phyloP scores from a whole-genome alignment of 2,113 vertebrate species.

The Trinectes maculatus region DNA sequence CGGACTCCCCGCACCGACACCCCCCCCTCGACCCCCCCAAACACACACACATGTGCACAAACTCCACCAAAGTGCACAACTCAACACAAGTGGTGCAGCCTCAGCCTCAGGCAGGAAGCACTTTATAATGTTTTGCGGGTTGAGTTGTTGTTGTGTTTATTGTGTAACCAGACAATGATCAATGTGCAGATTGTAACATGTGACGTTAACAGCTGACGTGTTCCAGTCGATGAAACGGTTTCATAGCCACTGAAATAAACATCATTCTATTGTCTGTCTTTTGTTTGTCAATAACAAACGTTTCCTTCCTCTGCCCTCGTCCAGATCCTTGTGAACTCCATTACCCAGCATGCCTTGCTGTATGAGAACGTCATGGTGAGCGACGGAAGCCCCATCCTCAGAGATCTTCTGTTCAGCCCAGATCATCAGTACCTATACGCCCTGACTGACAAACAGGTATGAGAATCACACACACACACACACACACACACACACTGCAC shows the following conservation, averaged over 20 bases:
- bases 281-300: neutral
- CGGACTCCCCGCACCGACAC: slow-evolving; percentile 17
- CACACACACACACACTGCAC: neutral
- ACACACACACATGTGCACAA: too few species aligned
- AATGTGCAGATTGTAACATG: too few species aligned
- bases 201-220: too few species aligned
- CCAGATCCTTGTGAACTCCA: slow-evolving; percentile 91
- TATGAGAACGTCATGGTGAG: slow-evolving; percentile 91
- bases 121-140: slow-evolving; percentile 11
- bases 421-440: slow-evolving; percentile 90
- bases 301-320: slow-evolving; percentile 16
- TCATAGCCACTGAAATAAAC: too few species aligned
- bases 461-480: slow-evolving; percentile 5
- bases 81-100: slow-evolving; percentile 31
- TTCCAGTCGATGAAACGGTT: too few species aligned
- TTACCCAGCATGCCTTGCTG: slow-evolving; percentile 83
- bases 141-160: slow-evolving; percentile 1
- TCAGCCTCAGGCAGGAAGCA: slow-evolving; percentile 18
- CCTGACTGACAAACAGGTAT: slow-evolving; percentile 88
- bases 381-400: slow-evolving; percentile 87
- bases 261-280: neutral
- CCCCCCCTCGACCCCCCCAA: too few species aligned
- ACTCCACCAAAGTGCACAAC: slow-evolving; percentile 21
- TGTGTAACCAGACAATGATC: too few species aligned
- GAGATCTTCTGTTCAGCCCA: slow-evolving; percentile 92